phyloP scores from a whole-genome alignment of 2,888 invertebrate genomes.

The Noctua janthe region DNA sequence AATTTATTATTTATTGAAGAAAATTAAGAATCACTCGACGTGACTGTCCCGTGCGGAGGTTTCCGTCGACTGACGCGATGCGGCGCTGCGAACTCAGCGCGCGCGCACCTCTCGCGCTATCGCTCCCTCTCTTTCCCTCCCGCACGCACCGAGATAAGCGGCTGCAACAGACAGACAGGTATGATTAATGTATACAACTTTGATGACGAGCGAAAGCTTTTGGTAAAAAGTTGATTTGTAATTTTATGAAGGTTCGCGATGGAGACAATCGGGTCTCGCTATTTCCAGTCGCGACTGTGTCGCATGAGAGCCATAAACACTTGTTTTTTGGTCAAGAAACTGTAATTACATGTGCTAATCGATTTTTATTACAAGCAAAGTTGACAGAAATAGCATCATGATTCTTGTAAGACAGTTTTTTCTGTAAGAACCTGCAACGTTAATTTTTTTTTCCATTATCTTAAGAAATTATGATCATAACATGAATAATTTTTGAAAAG shows the following conservation, averaged over 20 bases:
- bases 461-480: background rate
- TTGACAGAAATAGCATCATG: constrained; percentile 16
- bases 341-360: constrained; percentile 47
- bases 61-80: constrained; percentile 76
- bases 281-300: constrained; percentile 39
- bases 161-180: constrained; percentile 71
- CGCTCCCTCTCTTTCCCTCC: constrained; percentile 38
- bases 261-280: constrained; percentile 63
- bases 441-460: background rate
- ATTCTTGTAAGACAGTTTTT: background rate
- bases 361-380: constrained; percentile 25
- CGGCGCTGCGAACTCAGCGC: constrained; percentile 67
- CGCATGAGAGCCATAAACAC: constrained; percentile 32
- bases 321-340: constrained; percentile 45
- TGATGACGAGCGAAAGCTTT: constrained; percentile 76
- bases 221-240: constrained; percentile 74
- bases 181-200: constrained; percentile 75
- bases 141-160: background rate
- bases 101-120: constrained; percentile 65
- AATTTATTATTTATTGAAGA: background rate
- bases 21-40: constrained; percentile 43
- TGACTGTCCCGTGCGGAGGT: constrained; percentile 63
- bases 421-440: background rate
- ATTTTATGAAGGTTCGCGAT: constrained; percentile 68
- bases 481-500: background rate